These are phyloP conservation scores for Falco novaeseelandiae DNA, from an alignment of 2,797 vertebrate species.

Conservation along the genomic window DNA sequence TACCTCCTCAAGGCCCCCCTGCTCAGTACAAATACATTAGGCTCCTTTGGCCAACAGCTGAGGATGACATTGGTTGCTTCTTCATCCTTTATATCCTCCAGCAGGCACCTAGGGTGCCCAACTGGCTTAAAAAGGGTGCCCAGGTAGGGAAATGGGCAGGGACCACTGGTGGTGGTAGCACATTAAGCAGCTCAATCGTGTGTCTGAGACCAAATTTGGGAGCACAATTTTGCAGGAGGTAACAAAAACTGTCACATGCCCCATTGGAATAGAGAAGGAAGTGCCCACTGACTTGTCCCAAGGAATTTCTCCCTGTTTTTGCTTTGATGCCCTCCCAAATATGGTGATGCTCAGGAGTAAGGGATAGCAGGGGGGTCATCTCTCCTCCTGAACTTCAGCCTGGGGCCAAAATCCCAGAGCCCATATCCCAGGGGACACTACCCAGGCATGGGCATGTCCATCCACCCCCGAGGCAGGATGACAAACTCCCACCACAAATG, in stretches of 20 bases:
- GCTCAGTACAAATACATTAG: accelerated
- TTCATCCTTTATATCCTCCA: background rate
- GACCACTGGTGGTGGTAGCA: accelerated
- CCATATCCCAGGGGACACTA: background rate
- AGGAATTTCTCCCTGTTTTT: background rate
- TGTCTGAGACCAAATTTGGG: background rate
- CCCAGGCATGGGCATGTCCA: accelerated
- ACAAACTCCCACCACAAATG: background rate
- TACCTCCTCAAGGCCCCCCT: background rate
- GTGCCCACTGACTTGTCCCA: accelerated
- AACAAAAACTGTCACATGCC: too few species aligned
- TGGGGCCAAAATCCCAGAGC: background rate
- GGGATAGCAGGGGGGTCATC: background rate
- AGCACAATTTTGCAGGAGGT: background rate
- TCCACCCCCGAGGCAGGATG: background rate
- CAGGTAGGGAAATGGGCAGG: background rate
- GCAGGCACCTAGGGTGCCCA: background rate
- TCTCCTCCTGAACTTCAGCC: background rate
- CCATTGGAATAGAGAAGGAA: background rate
- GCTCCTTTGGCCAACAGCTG: background rate
- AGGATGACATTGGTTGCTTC: background rate
- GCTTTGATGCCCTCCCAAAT: background rate
- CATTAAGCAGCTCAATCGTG: accelerated
- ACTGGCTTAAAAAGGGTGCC: background rate
- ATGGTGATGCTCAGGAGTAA: accelerated